Evolutionary conservation across 2,888 invertebrate genomes (phyloP).

Genomic region (Sceliomorpha sp.): DNA sequence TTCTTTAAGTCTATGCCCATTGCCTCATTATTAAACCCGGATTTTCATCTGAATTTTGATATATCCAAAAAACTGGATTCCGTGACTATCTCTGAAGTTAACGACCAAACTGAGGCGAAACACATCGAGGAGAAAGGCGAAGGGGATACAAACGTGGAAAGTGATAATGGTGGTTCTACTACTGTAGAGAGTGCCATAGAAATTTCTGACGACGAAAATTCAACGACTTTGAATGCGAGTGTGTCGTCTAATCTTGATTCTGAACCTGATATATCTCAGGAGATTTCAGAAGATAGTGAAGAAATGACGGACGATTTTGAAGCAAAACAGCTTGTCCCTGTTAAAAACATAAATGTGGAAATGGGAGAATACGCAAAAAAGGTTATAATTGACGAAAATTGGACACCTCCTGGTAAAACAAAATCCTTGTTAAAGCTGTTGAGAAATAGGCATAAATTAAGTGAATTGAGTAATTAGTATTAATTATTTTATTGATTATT

Average conservation of each 20-base stretch:
- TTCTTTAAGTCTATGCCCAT: background rate
- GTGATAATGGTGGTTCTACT: background rate
- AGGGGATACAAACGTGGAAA: too few relatives aligned
- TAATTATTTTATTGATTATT: too few relatives aligned
- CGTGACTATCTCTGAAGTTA: background rate
- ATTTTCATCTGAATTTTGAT: too few relatives aligned
- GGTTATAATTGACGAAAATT: constrained; percentile 2
- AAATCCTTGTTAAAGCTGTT: background rate
- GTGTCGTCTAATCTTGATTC: constrained; percentile 18
- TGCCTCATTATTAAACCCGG: background rate
- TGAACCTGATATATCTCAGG: constrained; percentile 1
- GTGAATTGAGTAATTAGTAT: too few relatives aligned
- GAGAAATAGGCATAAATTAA: too few relatives aligned
- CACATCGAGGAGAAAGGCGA: background rate
- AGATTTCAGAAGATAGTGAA: too few relatives aligned
- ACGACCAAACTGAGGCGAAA: background rate
- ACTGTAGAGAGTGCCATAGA: constrained; percentile 25
- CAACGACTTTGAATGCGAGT: constrained; percentile 1
- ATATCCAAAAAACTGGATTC: background rate
- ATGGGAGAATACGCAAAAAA: background rate
- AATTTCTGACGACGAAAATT: constrained; percentile 19
- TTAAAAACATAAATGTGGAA: background rate
- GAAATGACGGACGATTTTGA: background rate
- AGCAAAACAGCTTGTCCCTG: background rate
- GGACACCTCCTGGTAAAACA: constrained; percentile 3